Evolutionary conservation across 2,113 vertebrate genomes (phyloP).

Genomic region (Paramormyrops kingsleyae): DNA sequence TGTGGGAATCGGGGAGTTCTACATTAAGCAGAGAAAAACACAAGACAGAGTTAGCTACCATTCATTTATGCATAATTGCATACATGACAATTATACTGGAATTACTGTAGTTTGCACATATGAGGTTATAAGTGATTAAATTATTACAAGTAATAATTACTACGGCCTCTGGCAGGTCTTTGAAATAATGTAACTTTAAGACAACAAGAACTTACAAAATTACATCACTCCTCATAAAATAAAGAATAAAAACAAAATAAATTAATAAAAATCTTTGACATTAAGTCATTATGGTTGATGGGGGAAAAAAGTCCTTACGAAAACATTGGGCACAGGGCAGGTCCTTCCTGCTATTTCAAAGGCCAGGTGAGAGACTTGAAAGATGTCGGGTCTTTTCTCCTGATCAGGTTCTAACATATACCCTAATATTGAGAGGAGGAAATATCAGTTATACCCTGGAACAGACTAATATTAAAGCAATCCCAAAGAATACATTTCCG

Average conservation of each 20-base stretch:
- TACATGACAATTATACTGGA: neutral
- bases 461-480: neutral
- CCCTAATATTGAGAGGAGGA: slow-evolving; percentile 51
- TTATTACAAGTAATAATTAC: neutral
- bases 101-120: neutral
- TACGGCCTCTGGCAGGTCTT: neutral
- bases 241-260: neutral
- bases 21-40: slow-evolving; percentile 11
- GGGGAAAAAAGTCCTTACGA: slow-evolving; percentile 65
- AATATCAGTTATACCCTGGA: neutral
- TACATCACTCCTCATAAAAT: neutral
- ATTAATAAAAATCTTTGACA: neutral
- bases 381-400: slow-evolving; percentile 90
- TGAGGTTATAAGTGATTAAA: neutral
- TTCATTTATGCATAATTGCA: neutral
- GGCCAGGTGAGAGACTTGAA: slow-evolving; percentile 90
- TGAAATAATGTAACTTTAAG: neutral
- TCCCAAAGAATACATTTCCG: neutral
- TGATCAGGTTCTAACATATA: slow-evolving; percentile 96
- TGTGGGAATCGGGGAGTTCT: slow-evolving; percentile 83
- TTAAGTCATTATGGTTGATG: neutral
- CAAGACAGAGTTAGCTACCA: neutral
- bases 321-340: slow-evolving; percentile 86
- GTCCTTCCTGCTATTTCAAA: slow-evolving; percentile 89
- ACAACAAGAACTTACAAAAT: neutral